These are phyloP conservation scores for Blastobasis lacticolella DNA, from an alignment of 2,888 invertebrate species.

Conservation along the genomic window DNA sequence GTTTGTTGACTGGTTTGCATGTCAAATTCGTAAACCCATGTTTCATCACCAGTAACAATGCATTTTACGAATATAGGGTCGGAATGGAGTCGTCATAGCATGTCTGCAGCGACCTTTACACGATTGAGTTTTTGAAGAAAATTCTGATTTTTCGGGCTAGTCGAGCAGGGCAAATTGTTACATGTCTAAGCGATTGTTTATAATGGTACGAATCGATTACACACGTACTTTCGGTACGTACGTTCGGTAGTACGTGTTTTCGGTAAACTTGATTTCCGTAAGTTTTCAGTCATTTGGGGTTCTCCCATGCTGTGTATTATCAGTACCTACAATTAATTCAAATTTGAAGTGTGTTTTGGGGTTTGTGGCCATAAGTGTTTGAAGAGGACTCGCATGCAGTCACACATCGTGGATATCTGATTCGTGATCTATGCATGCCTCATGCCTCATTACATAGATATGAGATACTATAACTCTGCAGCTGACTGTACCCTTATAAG, in stretches of 20 bases:
- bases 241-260: too few relatives aligned
- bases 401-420: too few relatives aligned
- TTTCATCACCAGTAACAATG: conserved; percentile 16
- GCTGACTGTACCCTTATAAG: too few relatives aligned
- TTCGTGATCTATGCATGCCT: too few relatives aligned
- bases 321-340: too few relatives aligned
- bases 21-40: conserved; percentile 13
- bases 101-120: conserved; percentile 1
- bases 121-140: conserved; percentile 3
- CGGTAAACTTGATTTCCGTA: conserved; percentile 12
- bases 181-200: conserved; percentile 13
- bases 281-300: conserved; percentile 5
- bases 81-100: conserved; percentile 12
- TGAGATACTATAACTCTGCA: too few relatives aligned
- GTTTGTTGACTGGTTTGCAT: conserved; percentile 12
- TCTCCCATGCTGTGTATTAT: too few relatives aligned
- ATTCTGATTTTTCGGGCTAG: conserved; percentile 10
- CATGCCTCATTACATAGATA: too few relatives aligned
- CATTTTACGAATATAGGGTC: conserved; percentile 17
- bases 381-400: too few relatives aligned
- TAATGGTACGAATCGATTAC: conserved; percentile 9
- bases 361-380: too few relatives aligned
- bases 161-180: conserved; percentile 17
- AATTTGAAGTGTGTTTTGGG: too few relatives aligned
- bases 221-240: too few relatives aligned